phyloP scores from a whole-genome alignment of 2,888 invertebrate species.

The Ectemnius continuus region DNA sequence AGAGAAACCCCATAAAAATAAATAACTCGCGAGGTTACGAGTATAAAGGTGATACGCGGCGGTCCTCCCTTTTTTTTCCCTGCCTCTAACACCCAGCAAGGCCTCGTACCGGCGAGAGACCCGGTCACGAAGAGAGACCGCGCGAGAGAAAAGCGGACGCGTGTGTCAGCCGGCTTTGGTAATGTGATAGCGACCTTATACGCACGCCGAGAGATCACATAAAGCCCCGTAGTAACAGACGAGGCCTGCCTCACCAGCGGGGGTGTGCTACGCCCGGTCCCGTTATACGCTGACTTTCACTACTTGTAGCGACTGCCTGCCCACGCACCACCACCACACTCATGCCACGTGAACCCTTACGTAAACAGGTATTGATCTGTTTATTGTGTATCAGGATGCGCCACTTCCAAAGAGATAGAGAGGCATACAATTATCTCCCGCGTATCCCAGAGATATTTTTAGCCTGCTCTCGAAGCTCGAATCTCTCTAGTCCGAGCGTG shows the following conservation, averaged over 20 bases:
- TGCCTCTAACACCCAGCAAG: background rate
- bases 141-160: background rate
- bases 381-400: conserved; percentile 27
- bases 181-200: conserved; percentile 43
- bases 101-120: conserved; percentile 17
- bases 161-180: conserved; percentile 37
- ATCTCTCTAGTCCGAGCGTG: background rate
- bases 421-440: background rate
- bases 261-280: background rate
- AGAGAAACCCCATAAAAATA: conserved; percentile 75
- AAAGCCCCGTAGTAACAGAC: conserved; percentile 46
- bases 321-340: conserved; percentile 27
- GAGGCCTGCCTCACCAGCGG: background rate
- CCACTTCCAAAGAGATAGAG: background rate
- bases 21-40: conserved; percentile 70
- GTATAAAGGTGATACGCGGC: conserved; percentile 67
- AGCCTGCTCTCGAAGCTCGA: background rate
- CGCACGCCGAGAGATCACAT: conserved; percentile 36
- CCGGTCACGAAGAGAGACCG: conserved; percentile 28
- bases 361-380: conserved; percentile 37
- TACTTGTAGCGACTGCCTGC: conserved; percentile 29
- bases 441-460: background rate
- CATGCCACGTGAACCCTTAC: conserved; percentile 30
- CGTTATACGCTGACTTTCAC: conserved; percentile 19
- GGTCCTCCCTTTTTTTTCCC: conserved; percentile 13